A percentile compares a stretch with the other conserved stretches of the same genome.
These are phyloP conservation scores for Ligdia adustata DNA, from an alignment of 2,888 invertebrate species.

Conservation along the genomic window DNA sequence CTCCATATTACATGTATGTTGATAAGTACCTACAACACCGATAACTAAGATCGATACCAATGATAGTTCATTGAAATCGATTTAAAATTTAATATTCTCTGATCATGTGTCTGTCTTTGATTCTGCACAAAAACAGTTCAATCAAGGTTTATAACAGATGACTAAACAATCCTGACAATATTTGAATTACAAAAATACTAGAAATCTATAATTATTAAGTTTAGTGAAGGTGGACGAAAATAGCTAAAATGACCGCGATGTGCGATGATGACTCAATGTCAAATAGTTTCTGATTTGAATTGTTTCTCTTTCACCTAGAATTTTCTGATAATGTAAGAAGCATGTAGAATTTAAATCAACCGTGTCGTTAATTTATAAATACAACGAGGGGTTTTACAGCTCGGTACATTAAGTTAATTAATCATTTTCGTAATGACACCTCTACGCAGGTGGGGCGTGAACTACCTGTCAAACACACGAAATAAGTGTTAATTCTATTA, in stretches of 20 bases:
- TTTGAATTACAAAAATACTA: conserved; percentile 33
- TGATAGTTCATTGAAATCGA: conserved; percentile 15
- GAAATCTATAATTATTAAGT: conserved; percentile 42
- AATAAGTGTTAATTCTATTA: conserved; percentile 41
- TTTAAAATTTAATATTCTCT: conserved; percentile 23
- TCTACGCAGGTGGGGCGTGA: conserved; percentile 51
- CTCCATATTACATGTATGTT: too few species aligned
- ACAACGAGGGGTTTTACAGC: conserved; percentile 3
- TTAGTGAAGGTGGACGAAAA: conserved; percentile 53
- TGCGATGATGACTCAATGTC: conserved; percentile 55
- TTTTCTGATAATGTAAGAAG: not conserved
- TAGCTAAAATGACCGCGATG: conserved; percentile 49
- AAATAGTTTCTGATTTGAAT: conserved; percentile 49
- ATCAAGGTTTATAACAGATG: conserved; percentile 11
- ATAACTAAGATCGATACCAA: conserved; percentile 12
- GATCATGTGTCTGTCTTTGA: conserved; percentile 17
- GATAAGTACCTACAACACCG: too few species aligned
- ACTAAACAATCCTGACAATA: conserved; percentile 21
- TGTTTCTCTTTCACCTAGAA: conserved; percentile 38
- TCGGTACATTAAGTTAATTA: conserved; percentile 35
- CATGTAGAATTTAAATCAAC: not conserved
- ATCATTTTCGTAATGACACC: conserved; percentile 50
- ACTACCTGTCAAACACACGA: conserved; percentile 45
- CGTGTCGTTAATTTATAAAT: not conserved
- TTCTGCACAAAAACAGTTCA: conserved; percentile 6